Base-by-base conservation (phyloP, 1,140 invertebrate genomes). In the Trichonephila clavipes region DNA sequence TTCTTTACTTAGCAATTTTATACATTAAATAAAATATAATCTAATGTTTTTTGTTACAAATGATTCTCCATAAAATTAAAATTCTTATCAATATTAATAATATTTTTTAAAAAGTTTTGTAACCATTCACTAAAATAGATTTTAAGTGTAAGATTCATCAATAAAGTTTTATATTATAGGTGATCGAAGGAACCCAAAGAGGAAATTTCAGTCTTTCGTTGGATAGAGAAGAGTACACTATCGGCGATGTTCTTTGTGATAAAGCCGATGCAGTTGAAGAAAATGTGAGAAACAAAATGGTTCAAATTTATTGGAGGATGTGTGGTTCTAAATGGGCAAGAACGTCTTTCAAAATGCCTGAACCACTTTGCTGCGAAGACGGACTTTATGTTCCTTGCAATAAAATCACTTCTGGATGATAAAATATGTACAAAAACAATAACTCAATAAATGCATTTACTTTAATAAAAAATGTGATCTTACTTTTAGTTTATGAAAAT, bases 371-470 rank as follows among this genome's bases (percentile, higher is more conserved):
- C 21, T 94, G 93, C 28, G 89, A 90, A 12, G 93, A 94, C 62
- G 93, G 93, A 21, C 82, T 94, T 19, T 91, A 94, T 16, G 34
- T 94, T 28, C 81, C 93, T 61, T 94, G 93, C 58, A 64, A 93
- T 21, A 93, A 85, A 66, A 6, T 92, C 28, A 83, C 44, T 58
- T 59, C 44, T 3, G 61, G 12, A 85, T n/a, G 18, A 59, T 21
- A 28, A 85, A 59, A 12, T 28, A 16, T 2, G 19, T 24, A 85
- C 8, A 62, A 86, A 86, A 21, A 24, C 10, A 69, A 34, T 51
- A 28, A 18, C 62, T 87, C 2, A 18, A 34, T 62, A 58, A 58
- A 87, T 34, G 24, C 51, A 85, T 85, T 51, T 51, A 58, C 21
- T 58, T 85, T n/a, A 10, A 51, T 12, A 51, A 51, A 10, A 12